Evolutionary conservation across 1,140 invertebrate species (phyloP), one percentile per base, ranked within the genome.

Genomic region (Cydia strobilella): DNA sequence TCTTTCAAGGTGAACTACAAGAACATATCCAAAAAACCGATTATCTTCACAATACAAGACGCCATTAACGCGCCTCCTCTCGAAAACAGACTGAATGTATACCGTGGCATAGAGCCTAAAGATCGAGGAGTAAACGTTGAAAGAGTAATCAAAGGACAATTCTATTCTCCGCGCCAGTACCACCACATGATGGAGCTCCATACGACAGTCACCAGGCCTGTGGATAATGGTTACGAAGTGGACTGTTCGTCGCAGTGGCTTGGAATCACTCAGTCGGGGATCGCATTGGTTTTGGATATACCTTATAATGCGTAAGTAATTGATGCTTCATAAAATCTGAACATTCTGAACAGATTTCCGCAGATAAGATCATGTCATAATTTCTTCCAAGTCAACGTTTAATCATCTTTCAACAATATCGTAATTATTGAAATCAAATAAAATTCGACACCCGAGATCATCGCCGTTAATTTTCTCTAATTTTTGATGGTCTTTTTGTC

Each of bases 131-230:
- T 66, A 0, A 80, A 93, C 74, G 78, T 85, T 7, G 82, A 85
- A 51, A 89, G 93, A 18, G 88, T 92, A 23, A 82, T 94, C 25
- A 93, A 91, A 80, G 94, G 94, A 0, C 80, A 79, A 72, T 81
- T 79, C 62, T 74, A 78, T 18, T 23, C 69, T 91, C 94, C 71
- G 31, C 72, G 79, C 5, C 94, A 95, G 78, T 94, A 94, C 80
- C 94, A 95, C 77, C 94, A 93, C 62, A 94, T 94, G 13, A 95
- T 96, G 95, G 95, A 96, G 79, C 88, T 94, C 0, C 95, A 95
- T 66, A 93, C 88, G 9, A 94, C 94, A 18, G 88, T 96, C 6
- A 94, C 93, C 20, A 79, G 94, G 48, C 95, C 95, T 0, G 86
- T 93, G 7, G 95, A 96, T 84, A 94, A 95, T 82, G 94, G 95